These are phyloP conservation scores for Andrena bucephala DNA, from an alignment of 2,888 invertebrate genomes.

Conservation along the genomic window DNA sequence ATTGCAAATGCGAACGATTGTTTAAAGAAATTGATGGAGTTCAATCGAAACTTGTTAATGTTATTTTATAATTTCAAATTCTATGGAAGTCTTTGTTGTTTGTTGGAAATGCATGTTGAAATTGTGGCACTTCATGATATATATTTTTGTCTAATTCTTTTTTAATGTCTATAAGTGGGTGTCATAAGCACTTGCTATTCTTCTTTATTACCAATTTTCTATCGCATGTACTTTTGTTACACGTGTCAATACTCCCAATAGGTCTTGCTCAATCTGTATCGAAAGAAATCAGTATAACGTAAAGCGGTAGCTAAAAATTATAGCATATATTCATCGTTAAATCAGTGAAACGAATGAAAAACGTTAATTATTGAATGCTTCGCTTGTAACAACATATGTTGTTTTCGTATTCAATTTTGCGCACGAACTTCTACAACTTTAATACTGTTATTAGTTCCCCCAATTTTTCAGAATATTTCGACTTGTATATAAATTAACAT, in stretches of 20 bases:
- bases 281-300: constrained; percentile 12
- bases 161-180: background rate
- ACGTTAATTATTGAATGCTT: constrained; percentile 1
- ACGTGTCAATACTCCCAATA: constrained; percentile 6
- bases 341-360: background rate
- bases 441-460: constrained; percentile 5
- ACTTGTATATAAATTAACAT: constrained; percentile 28
- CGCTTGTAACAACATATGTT: constrained; percentile 10
- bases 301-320: constrained; percentile 14
- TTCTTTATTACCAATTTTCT: constrained; percentile 22
- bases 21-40: constrained; percentile 27
- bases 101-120: constrained; percentile 44
- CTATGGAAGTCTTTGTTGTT: constrained; percentile 52
- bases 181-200: constrained; percentile 11
- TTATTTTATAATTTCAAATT: constrained; percentile 58
- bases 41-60: constrained; percentile 54
- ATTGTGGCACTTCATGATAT: constrained; percentile 37
- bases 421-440: background rate
- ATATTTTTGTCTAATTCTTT: background rate
- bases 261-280: constrained; percentile 23
- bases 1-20: constrained; percentile 37
- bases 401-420: background rate
- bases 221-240: constrained; percentile 15
- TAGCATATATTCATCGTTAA: background rate
- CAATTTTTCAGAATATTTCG: constrained; percentile 23